Evolutionary conservation across 2,113 vertebrate species (phyloP).

Genomic region (Charina bottae): DNA sequence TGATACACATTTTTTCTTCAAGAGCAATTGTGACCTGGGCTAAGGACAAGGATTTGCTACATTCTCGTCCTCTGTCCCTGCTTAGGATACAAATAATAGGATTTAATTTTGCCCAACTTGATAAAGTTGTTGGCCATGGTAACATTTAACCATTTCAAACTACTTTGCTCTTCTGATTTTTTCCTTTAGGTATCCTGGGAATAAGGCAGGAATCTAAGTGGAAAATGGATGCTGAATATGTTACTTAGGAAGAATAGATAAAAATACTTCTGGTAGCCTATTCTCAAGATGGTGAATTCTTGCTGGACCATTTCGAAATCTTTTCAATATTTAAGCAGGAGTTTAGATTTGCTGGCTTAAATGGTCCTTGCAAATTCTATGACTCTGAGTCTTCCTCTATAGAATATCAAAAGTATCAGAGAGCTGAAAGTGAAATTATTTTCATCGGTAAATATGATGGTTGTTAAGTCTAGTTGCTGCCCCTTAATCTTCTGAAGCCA

Average conservation of each 20-base stretch:
- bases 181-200: neutral
- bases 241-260: neutral
- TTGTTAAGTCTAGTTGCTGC: neutral
- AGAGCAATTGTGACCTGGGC: constrained; percentile 45
- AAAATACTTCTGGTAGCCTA: neutral
- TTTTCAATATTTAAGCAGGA: neutral
- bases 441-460: neutral
- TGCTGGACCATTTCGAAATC: neutral
- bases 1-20: constrained; percentile 13
- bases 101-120: neutral
- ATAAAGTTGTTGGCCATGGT: neutral
- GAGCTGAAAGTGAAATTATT: neutral
- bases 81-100: neutral
- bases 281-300: neutral
- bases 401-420: neutral
- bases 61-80: neutral
- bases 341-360: neutral
- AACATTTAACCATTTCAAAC: neutral
- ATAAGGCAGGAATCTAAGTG: neutral
- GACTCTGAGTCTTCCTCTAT: neutral
- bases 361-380: neutral
- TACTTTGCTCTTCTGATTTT: neutral
- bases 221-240: neutral
- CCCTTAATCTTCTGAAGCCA: neutral
- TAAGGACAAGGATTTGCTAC: constrained; percentile 48